Evolutionary conservation across 2,797 vertebrate genomes (phyloP).

Genomic region (Spinibarbus caldwelli): DNA sequence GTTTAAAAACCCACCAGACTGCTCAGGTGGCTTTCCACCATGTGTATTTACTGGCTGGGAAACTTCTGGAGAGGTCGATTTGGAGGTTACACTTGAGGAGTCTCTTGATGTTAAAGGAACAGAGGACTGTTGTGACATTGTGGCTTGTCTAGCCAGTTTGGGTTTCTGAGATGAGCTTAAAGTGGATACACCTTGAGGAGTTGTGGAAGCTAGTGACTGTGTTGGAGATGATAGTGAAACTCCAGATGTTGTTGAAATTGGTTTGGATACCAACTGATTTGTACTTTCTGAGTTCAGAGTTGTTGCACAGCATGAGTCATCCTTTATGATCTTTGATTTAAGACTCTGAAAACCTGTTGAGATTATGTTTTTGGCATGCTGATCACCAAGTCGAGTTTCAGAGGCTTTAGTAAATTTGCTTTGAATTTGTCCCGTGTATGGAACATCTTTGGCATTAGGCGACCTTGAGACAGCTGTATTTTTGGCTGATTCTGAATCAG

Average conservation of each 20-base stretch:
- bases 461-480: conserved; percentile 30
- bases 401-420: conserved; percentile 37
- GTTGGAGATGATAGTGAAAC: conserved; percentile 70
- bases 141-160: conserved; percentile 74
- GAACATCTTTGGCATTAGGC: conserved; percentile 27
- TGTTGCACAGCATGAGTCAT: conserved; percentile 63
- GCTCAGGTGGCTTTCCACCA: conserved; percentile 67
- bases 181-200: conserved; percentile 46
- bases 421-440: conserved; percentile 48
- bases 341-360: conserved; percentile 74
- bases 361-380: conserved; percentile 70
- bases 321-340: conserved; percentile 78
- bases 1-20: conserved; percentile 81
- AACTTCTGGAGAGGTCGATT: conserved; percentile 53
- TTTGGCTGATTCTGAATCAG: conserved; percentile 72
- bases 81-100: conserved; percentile 74
- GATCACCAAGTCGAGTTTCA: conserved; percentile 58
- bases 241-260: conserved; percentile 59
- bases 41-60: conserved; percentile 65
- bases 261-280: conserved; percentile 58
- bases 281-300: conserved; percentile 58
- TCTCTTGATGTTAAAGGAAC: conserved; percentile 68
- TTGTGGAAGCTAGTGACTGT: conserved; percentile 57
- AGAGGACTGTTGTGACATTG: conserved; percentile 69
- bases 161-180: conserved; percentile 69